Conservation (phyloP, 1,140 invertebrate genomes). For the Rhagoletis pomonella region DNA sequence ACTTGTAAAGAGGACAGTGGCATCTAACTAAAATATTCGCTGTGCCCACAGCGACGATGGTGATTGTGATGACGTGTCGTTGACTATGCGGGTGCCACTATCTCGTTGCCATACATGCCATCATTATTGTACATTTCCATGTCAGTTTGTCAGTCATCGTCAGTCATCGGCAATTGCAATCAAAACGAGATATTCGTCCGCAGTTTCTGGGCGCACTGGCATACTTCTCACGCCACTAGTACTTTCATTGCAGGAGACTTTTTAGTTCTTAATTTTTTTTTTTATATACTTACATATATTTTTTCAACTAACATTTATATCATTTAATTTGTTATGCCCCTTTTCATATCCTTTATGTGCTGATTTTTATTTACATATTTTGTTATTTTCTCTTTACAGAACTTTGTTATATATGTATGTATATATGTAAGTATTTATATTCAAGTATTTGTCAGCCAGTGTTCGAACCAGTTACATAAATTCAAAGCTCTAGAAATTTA, state of each 20-base stretch:
- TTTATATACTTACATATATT: no score
- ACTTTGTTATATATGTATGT: no score
- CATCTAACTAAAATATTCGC: slow-evolving; percentile 27
- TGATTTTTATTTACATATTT: not conserved
- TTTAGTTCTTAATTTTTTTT: no score
- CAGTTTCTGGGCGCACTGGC: not conserved
- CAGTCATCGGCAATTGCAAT: not conserved
- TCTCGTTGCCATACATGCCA: not conserved
- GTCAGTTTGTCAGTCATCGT: not conserved
- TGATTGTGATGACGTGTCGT: not conserved
- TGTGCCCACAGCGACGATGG: not conserved
- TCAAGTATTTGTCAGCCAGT: no score
- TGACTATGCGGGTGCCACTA: slow-evolving; percentile 23
- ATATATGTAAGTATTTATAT: not conserved
- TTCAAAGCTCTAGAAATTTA: not conserved
- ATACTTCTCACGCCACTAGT: not conserved
- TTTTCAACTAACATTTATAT: no score
- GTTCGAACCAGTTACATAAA: not conserved
- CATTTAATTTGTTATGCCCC: no score
- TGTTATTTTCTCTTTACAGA: not conserved
- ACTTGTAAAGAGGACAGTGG: not conserved
- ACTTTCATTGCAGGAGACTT: not conserved
- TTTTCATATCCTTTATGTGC: not conserved
- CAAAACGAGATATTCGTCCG: not conserved
- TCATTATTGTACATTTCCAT: slow-evolving; percentile 16